phyloP scores from a whole-genome alignment of 2,888 invertebrate genomes.

The Microplitis deprimator region DNA sequence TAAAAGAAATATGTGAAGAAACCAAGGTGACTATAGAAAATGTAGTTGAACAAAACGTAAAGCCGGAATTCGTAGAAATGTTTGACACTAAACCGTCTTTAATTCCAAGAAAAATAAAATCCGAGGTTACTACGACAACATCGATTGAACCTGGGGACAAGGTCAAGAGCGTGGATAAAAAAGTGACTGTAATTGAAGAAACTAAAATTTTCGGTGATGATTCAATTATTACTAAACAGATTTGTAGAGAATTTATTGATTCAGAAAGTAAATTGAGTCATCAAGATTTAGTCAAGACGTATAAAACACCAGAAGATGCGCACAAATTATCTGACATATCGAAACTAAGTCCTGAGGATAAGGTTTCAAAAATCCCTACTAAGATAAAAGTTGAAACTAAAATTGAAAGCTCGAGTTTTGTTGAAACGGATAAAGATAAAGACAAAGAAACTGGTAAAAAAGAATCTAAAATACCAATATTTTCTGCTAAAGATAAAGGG shows the following conservation, averaged over 20 bases:
- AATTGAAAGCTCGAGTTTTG: slow-evolving; percentile 31
- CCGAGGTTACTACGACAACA: background rate
- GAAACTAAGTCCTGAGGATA: slow-evolving; percentile 18
- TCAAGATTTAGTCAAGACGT: background rate
- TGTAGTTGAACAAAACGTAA: slow-evolving; percentile 19
- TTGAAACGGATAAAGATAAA: slow-evolving; percentile 34
- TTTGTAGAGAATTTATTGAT: slow-evolving; percentile 16
- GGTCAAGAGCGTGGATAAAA: slow-evolving; percentile 9
- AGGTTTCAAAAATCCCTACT: slow-evolving; percentile 47
- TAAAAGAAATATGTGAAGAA: background rate
- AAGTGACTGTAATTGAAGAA: background rate
- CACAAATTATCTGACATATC: background rate
- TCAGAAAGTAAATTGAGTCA: slow-evolving; percentile 8
- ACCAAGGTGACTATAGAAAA: slow-evolving; percentile 22
- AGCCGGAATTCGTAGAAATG: slow-evolving; percentile 29
- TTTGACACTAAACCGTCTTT: slow-evolving; percentile 39
- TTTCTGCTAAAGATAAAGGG: slow-evolving; percentile 60
- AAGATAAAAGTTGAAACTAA: slow-evolving; percentile 36
- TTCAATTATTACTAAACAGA: background rate
- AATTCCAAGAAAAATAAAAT: slow-evolving; percentile 45
- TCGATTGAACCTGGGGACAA: slow-evolving; percentile 2
- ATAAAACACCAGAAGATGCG: no score
- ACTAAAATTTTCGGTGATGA: background rate
- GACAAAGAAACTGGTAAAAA: slow-evolving; percentile 46
- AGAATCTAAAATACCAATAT: slow-evolving; percentile 64